These are phyloP conservation scores for Sylvia borin DNA, from an alignment of 2,797 vertebrate genomes.

Conservation along the genomic window DNA sequence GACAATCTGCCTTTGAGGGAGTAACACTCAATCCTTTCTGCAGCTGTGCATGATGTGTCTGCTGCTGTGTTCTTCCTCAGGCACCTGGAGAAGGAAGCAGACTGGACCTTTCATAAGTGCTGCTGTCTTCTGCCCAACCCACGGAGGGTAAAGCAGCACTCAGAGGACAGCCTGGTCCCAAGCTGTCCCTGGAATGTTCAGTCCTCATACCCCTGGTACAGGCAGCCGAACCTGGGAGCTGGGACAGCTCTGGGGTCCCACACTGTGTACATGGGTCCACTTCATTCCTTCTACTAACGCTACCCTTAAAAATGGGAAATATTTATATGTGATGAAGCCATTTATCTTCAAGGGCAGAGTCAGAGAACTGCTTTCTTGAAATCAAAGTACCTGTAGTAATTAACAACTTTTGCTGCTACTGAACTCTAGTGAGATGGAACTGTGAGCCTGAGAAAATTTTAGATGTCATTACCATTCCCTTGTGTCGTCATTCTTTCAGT, in stretches of 20 bases:
- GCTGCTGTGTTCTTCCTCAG: background rate
- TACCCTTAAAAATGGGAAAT: background rate
- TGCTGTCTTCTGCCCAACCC: accelerated
- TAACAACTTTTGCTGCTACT: background rate
- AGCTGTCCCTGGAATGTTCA: accelerated
- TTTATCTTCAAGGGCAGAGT: background rate
- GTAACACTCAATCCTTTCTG: background rate
- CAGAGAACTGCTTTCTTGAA: background rate
- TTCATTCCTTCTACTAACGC: background rate
- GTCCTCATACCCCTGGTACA: accelerated
- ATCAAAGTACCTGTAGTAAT: background rate
- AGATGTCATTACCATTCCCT: background rate
- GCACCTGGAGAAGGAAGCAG: background rate
- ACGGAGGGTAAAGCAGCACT: accelerated
- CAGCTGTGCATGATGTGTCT: background rate
- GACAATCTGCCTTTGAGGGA: background rate
- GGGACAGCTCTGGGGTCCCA: background rate
- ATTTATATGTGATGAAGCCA: background rate
- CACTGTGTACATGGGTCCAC: too few species aligned
- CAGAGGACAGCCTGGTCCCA: background rate
- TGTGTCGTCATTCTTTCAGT: background rate
- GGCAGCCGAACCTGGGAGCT: background rate
- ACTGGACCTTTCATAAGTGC: background rate
- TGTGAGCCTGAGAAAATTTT: background rate
- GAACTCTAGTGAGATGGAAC: background rate